These are phyloP conservation scores for Cladorhizidae sp. DNA, from an alignment of 37 sponge, comb jelly and placozoan genomes.

Conservation along the genomic window DNA sequence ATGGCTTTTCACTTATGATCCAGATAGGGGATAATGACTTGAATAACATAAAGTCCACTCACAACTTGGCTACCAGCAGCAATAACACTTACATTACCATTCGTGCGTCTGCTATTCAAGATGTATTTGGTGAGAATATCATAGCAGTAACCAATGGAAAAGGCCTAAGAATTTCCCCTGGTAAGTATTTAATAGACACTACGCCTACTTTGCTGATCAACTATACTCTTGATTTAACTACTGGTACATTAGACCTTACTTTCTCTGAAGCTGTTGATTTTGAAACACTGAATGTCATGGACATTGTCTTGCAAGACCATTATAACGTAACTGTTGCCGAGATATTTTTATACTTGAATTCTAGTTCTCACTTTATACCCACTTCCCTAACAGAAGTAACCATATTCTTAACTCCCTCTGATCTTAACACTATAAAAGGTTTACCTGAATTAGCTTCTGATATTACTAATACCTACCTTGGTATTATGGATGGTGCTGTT, in stretches of 20 bases:
- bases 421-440: slow-evolving; percentile 63
- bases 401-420: slow-evolving; percentile 40
- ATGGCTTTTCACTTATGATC: slow-evolving; percentile 60
- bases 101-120: slow-evolving; percentile 72
- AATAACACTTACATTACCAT: slow-evolving; percentile 69
- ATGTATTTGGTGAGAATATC: slow-evolving; percentile 70
- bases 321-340: slow-evolving; percentile 1
- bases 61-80: slow-evolving; percentile 43
- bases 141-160: slow-evolving; percentile 80
- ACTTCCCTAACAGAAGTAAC: slow-evolving; percentile 21
- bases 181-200: slow-evolving; percentile 35
- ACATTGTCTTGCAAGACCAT: slow-evolving; percentile 37
- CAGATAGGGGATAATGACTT: slow-evolving; percentile 62
- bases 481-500: slow-evolving; percentile 15
- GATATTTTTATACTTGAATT: slow-evolving; percentile 21
- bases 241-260: slow-evolving; percentile 47
- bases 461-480: slow-evolving; percentile 51
- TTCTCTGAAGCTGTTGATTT: slow-evolving; percentile 74
- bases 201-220: slow-evolving; percentile 62
- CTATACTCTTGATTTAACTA: slow-evolving; percentile 70
- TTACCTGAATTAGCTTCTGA: slow-evolving; percentile 32
- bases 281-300: slow-evolving; percentile 33
- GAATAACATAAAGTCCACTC: slow-evolving; percentile 59
- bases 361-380: neutral
- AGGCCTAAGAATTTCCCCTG: slow-evolving; percentile 47